Base-by-base conservation (phyloP, 1,140 invertebrate genomes). In the Pristionchus pacificus region DNA sequence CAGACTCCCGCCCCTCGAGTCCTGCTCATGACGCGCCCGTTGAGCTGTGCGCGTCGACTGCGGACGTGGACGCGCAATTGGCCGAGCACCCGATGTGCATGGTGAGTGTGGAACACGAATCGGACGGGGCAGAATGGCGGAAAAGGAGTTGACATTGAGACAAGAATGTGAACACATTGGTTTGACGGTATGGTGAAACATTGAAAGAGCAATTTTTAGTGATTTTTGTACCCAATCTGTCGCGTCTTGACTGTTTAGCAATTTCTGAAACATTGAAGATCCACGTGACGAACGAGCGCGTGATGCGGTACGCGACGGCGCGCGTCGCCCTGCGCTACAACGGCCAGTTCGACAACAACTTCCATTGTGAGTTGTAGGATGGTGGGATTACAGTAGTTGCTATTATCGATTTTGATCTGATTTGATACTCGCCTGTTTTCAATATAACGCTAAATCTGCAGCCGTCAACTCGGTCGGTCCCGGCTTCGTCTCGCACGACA, bases 401-500 rank as follows among this genome's bases (percentile, higher is more conserved):
- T 19, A 62, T 27, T 19, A 24, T 15, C 60, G 28, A 15, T 19
- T 27, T 0, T 62, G 15, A 27, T 15, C n/a, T 62, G 60, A 15
- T 15, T 19, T 19, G 15, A 62, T 15, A 0, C 15, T 27, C 0
- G 27, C 15, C 15, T 0, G 15, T 0, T 15, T 29, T 19, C 27
- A 62, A 62, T 62, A 15, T 15, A 14, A 14, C 19, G 15, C 24
- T 68, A 61, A 13, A 13, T 24, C 61, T 68, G 14, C 65, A 68
- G 65, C 38, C 6, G 65, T 68, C 1, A 14, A 19, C 13, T 72
- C 66, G 15, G 29, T 58, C 2, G 71, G 71, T 2, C 64, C 71
- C 10, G 71, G 71, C 3, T 72, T 72, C 49, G 15, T 71, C 25
- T 67, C 65, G n/a, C 71, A 72, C 31, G 71, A 72, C 2, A 65